phyloP scores from a whole-genome alignment of 2,888 invertebrate species.

The Spisula subtruncata region DNA sequence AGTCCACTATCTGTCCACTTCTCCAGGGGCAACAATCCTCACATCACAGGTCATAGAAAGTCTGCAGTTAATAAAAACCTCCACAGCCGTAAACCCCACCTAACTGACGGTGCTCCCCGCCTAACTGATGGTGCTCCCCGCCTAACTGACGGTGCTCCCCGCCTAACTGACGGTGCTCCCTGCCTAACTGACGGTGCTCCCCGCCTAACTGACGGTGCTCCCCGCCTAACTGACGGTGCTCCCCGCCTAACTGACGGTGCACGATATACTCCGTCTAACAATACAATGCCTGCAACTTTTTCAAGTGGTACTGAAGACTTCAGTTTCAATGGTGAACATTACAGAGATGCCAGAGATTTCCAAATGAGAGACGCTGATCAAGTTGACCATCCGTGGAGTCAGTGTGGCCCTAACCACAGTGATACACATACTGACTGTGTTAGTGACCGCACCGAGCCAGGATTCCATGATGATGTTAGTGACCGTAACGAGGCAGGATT shows the following conservation, averaged over 20 bases:
- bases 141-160: too few relatives aligned
- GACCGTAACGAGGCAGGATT: not conserved
- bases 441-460: not conserved
- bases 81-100: not conserved
- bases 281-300: not conserved
- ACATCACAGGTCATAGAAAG: not conserved
- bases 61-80: not conserved
- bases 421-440: not conserved
- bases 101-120: not conserved
- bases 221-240: too few relatives aligned
- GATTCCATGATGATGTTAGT: not conserved
- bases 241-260: not conserved
- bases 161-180: too few relatives aligned
- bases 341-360: not conserved
- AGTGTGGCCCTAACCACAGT: not conserved
- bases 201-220: too few relatives aligned
- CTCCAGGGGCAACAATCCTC: not conserved
- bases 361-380: not conserved
- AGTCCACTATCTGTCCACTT: not conserved
- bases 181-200: too few relatives aligned
- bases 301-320: too few relatives aligned
- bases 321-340: not conserved
- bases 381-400: not conserved
- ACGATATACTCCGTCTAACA: not conserved
- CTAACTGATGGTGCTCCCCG: too few relatives aligned